These are phyloP conservation scores for Choreutis nemorana DNA, from an alignment of 2,888 invertebrate species.

Conservation along the genomic window DNA sequence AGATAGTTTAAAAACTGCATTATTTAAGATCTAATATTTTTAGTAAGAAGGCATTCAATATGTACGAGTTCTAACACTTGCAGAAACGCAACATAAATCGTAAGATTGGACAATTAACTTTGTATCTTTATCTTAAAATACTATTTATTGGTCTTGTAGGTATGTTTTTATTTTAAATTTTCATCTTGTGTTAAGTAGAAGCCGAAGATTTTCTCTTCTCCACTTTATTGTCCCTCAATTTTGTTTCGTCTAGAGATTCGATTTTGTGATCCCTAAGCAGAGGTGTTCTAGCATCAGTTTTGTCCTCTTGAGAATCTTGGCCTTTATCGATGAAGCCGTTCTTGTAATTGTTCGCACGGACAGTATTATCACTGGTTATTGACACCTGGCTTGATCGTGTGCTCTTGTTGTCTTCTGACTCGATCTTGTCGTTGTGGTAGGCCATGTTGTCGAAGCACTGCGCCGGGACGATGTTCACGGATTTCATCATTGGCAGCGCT, in stretches of 20 bases:
- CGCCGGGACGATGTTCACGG: conserved; percentile 52
- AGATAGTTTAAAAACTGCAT: too few relatives aligned
- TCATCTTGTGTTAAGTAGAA: conserved; percentile 36
- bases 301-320: conserved; percentile 44
- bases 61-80: too few relatives aligned
- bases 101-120: too few relatives aligned
- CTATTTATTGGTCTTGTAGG: conserved; percentile 1
- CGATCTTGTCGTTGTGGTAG: conserved; percentile 41
- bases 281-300: conserved; percentile 51
- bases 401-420: conserved; percentile 20
- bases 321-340: conserved; percentile 43
- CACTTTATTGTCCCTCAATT: conserved; percentile 46
- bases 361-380: conserved; percentile 39
- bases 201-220: conserved; percentile 59
- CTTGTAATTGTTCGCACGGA: conserved; percentile 43
- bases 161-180: too few relatives aligned
- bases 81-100: too few relatives aligned
- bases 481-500: conserved; percentile 69
- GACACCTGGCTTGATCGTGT: conserved; percentile 37
- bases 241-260: conserved; percentile 55
- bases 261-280: conserved; percentile 52
- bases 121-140: too few relatives aligned
- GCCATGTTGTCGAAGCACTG: conserved; percentile 63
- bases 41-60: too few relatives aligned
- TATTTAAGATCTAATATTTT: too few relatives aligned